Percentiles rank a stretch among this genome's conserved stretches.
These are phyloP conservation scores for Agrotis exclamationis DNA, from an alignment of 2,888 invertebrate genomes.

Conservation along the genomic window DNA sequence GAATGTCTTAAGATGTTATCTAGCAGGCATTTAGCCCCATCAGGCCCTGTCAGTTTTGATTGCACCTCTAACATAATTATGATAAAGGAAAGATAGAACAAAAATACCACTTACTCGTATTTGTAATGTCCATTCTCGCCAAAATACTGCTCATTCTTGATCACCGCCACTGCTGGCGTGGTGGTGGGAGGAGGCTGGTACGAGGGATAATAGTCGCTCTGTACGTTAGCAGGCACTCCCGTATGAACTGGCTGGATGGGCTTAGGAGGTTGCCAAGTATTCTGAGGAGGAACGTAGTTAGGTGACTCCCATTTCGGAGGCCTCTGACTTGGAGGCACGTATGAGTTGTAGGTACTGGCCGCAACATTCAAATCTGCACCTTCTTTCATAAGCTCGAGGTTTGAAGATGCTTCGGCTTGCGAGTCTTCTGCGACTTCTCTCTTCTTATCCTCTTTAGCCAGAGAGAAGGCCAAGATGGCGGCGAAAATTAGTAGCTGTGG, in stretches of 20 bases:
- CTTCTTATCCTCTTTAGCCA: conserved; percentile 74
- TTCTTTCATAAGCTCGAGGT: conserved; percentile 73
- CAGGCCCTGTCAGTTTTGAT: no score
- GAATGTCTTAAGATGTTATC: no score
- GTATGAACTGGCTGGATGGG: conserved; percentile 47
- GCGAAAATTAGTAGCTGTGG: conserved; percentile 79
- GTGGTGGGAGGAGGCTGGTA: conserved; percentile 71
- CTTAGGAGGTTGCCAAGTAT: conserved; percentile 57
- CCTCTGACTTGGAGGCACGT: conserved; percentile 70
- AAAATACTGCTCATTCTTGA: conserved; percentile 85
- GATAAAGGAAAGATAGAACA: not conserved
- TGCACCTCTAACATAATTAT: no score
- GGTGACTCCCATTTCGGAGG: conserved; percentile 67
- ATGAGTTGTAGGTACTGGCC: conserved; percentile 72
- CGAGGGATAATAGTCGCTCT: conserved; percentile 62
- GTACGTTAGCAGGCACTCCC: conserved; percentile 43
- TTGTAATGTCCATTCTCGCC: conserved; percentile 89
- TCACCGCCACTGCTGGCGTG: conserved; percentile 79
- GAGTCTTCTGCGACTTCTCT: conserved; percentile 76
- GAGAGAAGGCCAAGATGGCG: conserved; percentile 79
- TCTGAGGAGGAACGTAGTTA: conserved; percentile 55
- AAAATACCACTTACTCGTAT: conserved; percentile 86
- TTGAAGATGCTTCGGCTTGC: conserved; percentile 74
- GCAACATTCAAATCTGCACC: conserved; percentile 68
- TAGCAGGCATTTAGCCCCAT: no score